phyloP scores from a whole-genome alignment of 2,113 vertebrate species.

The Cricetomys ansorgei region DNA sequence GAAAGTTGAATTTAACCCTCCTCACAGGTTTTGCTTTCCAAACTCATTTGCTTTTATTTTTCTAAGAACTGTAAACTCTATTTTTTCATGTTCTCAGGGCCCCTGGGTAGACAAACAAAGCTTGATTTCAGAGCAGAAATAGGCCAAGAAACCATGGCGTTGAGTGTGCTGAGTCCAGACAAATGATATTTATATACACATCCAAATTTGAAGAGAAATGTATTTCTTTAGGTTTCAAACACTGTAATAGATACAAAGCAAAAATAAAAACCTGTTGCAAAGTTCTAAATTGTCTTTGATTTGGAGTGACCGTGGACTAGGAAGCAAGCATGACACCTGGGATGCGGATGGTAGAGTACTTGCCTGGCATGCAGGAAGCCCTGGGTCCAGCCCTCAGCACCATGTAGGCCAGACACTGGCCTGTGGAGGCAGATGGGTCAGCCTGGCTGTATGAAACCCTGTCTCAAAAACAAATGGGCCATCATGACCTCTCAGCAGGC shows the following conservation, averaged over 20 bases:
- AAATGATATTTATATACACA: conserved; percentile 83
- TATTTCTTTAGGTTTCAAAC: conserved; percentile 85
- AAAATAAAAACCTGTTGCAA: conserved; percentile 85
- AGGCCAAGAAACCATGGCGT: conserved; percentile 76
- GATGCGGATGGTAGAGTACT: background rate
- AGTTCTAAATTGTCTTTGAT: conserved; percentile 72
- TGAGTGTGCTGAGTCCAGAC: conserved; percentile 81
- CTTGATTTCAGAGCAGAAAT: conserved; percentile 74
- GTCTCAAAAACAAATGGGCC: background rate
- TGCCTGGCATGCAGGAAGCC: background rate
- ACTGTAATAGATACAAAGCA: conserved; percentile 83
- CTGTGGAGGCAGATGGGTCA: background rate
- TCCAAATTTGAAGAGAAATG: conserved; percentile 84
- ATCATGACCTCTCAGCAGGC: background rate
- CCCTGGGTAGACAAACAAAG: conserved; percentile 77
- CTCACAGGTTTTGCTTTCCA: conserved; percentile 60
- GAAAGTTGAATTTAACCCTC: conserved; percentile 49
- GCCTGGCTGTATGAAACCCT: background rate
- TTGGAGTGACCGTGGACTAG: conserved; percentile 21
- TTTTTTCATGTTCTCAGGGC: conserved; percentile 78
- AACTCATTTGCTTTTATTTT: conserved; percentile 74
- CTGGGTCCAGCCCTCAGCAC: background rate
- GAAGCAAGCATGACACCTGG: background rate
- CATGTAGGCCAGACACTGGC: background rate
- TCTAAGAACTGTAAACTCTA: conserved; percentile 68